Base-by-base conservation (phyloP, 1,140 invertebrate genomes). In the Heliconius eleuchia region DNA sequence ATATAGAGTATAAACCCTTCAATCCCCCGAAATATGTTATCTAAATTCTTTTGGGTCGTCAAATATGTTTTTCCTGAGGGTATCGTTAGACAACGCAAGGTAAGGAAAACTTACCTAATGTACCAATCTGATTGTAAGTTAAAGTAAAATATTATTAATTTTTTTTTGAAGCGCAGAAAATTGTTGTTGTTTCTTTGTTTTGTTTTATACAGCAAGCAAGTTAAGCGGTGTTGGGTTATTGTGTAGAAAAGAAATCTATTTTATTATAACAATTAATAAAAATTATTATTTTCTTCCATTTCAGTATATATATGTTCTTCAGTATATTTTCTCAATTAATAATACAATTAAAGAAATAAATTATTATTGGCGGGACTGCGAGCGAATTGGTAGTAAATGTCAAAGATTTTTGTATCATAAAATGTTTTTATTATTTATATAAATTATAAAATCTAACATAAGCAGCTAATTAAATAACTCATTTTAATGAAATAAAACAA, bases 11-110 rank as follows among this genome's bases (percentile, higher is more conserved):
- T 74, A 52, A 70, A 74, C 72, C 77, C 42, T 70, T 23, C 27
- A 66, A 73, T 78, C 73, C 73, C 52, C 46, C 71, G 77, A 37
- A 74, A 23, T 74, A 73, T 74, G 72, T 74, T 27, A 78, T 78
- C 71, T 74, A 66, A 74, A 78, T 30, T 37, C 77, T 78, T 78
- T 78, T 78, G 50, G 77, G 77, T 52, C 18, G 72, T 70, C 77
- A 78, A 39, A 78, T 27, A 57, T 46, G 52, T 46, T 78, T 50
- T 70, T 78, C 55, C 52, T 70, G 19, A 78, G 77, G 77, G 55
- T 57, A 72, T 78, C 77, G 71, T 74, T 78, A 78, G 77, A 73
- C 13, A 27, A 27, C 27, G 60, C 27, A 16, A 18, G 18, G 46
- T n/a, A 23, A 74, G 34, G n/a, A 6, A 78, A 74, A 74, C 37